Conservation (phyloP, 2,888 invertebrate species). For the Phalangium opilio region DNA sequence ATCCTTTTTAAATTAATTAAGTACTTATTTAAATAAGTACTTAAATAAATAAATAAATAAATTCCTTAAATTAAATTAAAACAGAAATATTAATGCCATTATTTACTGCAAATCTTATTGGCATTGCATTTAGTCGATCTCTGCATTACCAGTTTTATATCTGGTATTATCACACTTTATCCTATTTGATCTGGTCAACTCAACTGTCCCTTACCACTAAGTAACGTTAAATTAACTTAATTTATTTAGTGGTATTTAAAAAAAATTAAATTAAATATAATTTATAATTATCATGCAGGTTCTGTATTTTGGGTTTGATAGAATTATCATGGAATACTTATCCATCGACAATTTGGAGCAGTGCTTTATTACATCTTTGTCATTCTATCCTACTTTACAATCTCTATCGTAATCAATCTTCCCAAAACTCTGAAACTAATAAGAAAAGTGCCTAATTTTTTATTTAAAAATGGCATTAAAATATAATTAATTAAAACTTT, state of each 20-base stretch:
- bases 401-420: constrained; percentile 28
- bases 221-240: too few species aligned
- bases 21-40: too few species aligned
- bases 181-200: constrained; percentile 79
- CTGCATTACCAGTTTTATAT: constrained; percentile 98
- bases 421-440: too few species aligned
- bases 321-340: constrained; percentile 96
- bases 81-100: constrained; percentile 55
- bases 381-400: constrained; percentile 59
- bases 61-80: not conserved
- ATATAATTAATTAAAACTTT: too few species aligned
- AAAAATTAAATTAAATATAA: too few species aligned
- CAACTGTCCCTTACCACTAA: constrained; percentile 48
- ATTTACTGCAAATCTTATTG: constrained; percentile 85
- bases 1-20: constrained; percentile 8
- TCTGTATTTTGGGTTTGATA: constrained; percentile 67
- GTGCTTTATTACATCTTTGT: constrained; percentile 60
- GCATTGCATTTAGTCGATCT: constrained; percentile 78
- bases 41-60: too few species aligned
- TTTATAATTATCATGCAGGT: too few species aligned
- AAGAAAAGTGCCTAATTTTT: too few species aligned
- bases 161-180: constrained; percentile 72
- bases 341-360: constrained; percentile 79
- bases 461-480: too few species aligned
- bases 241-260: too few species aligned